A percentile compares a stretch with the other conserved stretches of the same genome.
Evolutionary conservation across 2,113 vertebrate species (phyloP).

Genomic region (Turdus rufiventris): DNA sequence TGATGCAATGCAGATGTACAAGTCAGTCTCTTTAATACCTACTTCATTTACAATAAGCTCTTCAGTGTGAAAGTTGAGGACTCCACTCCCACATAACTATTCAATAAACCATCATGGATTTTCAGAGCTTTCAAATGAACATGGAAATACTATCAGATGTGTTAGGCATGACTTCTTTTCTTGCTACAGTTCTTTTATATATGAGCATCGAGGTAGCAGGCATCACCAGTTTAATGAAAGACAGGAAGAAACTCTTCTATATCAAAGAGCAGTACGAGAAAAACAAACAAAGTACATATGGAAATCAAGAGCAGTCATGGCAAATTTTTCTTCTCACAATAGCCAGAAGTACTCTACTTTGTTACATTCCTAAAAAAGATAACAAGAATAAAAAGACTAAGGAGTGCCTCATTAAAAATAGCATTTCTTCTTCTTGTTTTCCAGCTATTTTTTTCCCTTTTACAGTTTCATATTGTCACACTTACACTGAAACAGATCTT

Average conservation of each 20-base stretch:
- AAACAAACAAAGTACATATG: conserved; percentile 41
- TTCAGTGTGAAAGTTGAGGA: conserved; percentile 11
- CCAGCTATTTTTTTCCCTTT: neutral
- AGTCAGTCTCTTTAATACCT: neutral
- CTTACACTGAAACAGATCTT: neutral
- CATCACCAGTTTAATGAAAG: conserved; percentile 49
- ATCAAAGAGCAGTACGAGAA: conserved; percentile 39
- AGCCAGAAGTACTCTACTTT: neutral
- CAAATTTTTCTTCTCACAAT: conserved; percentile 7
- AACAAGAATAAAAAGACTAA: neutral
- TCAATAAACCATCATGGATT: conserved; percentile 16
- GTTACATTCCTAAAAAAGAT: neutral
- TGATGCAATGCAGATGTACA: conserved; percentile 8
- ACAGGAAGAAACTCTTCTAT: conserved; percentile 52
- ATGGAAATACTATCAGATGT: conserved; percentile 35
- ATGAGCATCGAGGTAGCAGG: neutral
- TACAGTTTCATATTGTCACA: neutral
- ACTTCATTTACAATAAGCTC: conserved; percentile 28
- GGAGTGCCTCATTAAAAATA: neutral
- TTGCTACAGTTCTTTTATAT: conserved; percentile 12
- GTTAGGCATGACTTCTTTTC: conserved; percentile 31
- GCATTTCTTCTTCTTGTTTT: neutral
- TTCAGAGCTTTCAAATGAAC: conserved; percentile 14
- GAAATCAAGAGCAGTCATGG: conserved; percentile 25
- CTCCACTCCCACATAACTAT: neutral